Conservation (phyloP, 2,113 vertebrate genomes). For the Tetraodon nigroviridis region DNA sequence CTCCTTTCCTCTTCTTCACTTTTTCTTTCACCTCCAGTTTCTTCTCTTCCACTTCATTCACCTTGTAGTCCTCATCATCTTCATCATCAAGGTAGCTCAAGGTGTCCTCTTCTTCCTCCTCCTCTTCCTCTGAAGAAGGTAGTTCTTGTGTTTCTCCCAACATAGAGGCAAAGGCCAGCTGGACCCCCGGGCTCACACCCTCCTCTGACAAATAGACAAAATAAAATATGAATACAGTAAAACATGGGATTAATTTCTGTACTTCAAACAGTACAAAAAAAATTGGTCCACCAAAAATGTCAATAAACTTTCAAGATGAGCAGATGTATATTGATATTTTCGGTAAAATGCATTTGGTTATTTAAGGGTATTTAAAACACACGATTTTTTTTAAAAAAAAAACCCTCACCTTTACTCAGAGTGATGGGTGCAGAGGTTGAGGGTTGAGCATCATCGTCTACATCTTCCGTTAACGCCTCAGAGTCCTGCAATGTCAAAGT, state of each 20-base stretch:
- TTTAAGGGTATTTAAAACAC: too few relatives aligned
- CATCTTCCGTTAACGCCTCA: constrained; percentile 1
- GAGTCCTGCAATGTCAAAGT: constrained; percentile 17
- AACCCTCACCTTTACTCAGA: constrained; percentile 43
- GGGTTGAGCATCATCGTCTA: constrained; percentile 30
- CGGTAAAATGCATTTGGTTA: too few relatives aligned
- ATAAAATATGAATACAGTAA: background rate
- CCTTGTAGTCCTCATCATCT: constrained; percentile 50
- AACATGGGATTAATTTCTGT: background rate
- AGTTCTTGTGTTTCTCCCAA: constrained; percentile 77
- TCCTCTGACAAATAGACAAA: constrained; percentile 67
- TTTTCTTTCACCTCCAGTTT: constrained; percentile 45
- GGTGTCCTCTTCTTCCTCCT: constrained; percentile 73
- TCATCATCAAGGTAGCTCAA: constrained; percentile 59
- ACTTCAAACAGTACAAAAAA: too few relatives aligned
- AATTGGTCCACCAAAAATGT: too few relatives aligned
- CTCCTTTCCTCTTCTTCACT: background rate
- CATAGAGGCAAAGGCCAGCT: constrained; percentile 93
- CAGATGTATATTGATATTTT: too few relatives aligned
- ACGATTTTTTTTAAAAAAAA: too few relatives aligned
- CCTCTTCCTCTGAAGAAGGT: constrained; percentile 73
- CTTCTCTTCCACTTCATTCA: constrained; percentile 1
- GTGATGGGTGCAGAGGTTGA: constrained; percentile 38
- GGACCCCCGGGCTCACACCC: constrained; percentile 89
- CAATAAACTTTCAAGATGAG: too few relatives aligned